Base-by-base conservation (phyloP, 2,113 vertebrate genomes). In the Aphyosemion australe region DNA sequence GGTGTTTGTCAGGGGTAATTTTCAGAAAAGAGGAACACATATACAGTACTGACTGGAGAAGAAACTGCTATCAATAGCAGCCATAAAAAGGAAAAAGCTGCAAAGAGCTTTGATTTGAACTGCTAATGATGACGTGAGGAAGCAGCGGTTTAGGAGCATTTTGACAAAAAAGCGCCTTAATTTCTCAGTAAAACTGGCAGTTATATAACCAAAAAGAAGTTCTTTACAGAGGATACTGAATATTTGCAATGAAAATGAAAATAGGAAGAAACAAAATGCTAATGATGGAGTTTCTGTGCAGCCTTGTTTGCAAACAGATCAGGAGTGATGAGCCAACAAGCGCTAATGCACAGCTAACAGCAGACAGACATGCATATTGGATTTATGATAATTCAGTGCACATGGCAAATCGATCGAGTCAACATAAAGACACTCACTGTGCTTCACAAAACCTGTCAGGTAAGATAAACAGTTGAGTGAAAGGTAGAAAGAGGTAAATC, bases 361-460 rank as follows among this genome's bases (percentile, higher is more conserved):
- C 51, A 52, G 39, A 61, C 45, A 69, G 72, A 72, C 80, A 56
- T 65, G 72, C 57, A 80, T 63, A 77, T 72, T 66, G 83, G 72
- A 68, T 80, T 78, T 61, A 84, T 75, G 83, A 66, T 83, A 80
- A 83, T 76, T 66, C 55, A 82, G 69, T 47, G 65, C 69, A 7
- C 72, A 49, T 19, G 19, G 64, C 59, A 63, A 76, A 85, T 84
- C 79, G 47, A 87, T 76, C 61, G 16, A 74, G 59, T 74, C 74
- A 76, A 80, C 74, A 75, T 14, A 69, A 47, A 56, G 51, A 19
- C 31, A 39, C 58, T 57, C 32, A 41, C 51, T 45, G 45, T 15
- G 34, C 16, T 45, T 48, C 34, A 37, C 15, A 1, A 45, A 11
- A 48, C 69, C 65, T 14, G 54, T 73, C 41, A 74, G 48, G 34